phyloP scores from a whole-genome alignment of 2,797 vertebrate genomes.

The Pterois miles region DNA sequence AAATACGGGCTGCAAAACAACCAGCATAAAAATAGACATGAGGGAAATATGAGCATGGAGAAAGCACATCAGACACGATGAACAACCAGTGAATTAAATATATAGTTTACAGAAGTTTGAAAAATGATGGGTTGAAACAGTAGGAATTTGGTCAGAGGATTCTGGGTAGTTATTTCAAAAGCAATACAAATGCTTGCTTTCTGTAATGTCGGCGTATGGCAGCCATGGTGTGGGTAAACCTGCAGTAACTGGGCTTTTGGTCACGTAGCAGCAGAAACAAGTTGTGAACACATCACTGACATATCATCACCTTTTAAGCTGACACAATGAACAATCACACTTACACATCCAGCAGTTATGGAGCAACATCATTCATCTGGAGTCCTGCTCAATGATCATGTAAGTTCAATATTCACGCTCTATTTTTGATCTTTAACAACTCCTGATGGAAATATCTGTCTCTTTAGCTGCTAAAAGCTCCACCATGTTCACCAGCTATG shows the following conservation, averaged over 20 bases:
- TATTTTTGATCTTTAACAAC: too few relatives aligned
- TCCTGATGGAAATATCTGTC: too few relatives aligned
- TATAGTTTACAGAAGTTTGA: neutral
- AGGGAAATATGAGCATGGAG: neutral
- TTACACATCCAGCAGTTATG: too few relatives aligned
- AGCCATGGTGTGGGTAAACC: neutral
- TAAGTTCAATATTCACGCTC: too few relatives aligned
- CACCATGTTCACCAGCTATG: too few relatives aligned
- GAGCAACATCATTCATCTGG: too few relatives aligned
- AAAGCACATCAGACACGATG: neutral
- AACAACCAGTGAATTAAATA: neutral
- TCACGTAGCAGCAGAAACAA: neutral
- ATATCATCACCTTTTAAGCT: too few relatives aligned
- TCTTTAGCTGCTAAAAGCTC: too few relatives aligned
- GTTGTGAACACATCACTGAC: too few relatives aligned
- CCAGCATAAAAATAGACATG: neutral
- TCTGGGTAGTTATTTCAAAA: neutral
- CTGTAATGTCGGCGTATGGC: neutral
- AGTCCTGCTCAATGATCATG: too few relatives aligned
- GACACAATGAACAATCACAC: too few relatives aligned
- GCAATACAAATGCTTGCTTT: neutral
- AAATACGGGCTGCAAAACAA: slow-evolving; percentile 8
- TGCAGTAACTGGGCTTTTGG: neutral
- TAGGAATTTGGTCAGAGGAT: neutral
- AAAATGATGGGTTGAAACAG: neutral